Evolutionary conservation across 2,888 invertebrate species (phyloP), one percentile per base, ranked within the genome.

Genomic region (Ligdia adustata): DNA sequence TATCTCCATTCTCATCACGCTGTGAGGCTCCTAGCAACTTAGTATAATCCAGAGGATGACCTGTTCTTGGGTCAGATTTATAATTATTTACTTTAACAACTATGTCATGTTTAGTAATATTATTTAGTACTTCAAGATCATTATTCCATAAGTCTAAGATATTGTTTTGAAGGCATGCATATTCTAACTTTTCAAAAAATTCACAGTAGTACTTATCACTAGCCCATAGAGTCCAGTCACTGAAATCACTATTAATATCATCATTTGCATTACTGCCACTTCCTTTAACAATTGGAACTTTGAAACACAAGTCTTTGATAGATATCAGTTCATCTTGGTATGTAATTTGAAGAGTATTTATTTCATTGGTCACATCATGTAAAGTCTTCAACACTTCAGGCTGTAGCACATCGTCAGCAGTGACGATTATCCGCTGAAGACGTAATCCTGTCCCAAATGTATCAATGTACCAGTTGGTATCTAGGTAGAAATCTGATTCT

Each of bases 111-210:
- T 90, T 91, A 1, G 93, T 92, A 46, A 93, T 72, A 55, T 82
- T 84, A 14, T 72, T 70, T 41, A 95, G 91, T 50, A 80, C 59
- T 18, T 82, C 77, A 45, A 79, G 74, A 67, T 94, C 85, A 69
- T 91, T 94, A 28, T 92, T 88, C 95, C 95, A 96, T 55, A 95
- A 77, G 70, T 95, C 95, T 55, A 95, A 76, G 52, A 95, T 86
- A 74, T 93, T 95, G 56, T 91, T 79, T 52, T 92, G 87, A 44
- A 92, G 91, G 70, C 95, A 96, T 26, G 91, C 91, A 35, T 79
- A 74, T 50, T 91, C 91, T 67, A 95, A 91, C 45, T 79, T 88
- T 58, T 93, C 90, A 28, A 94, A 75, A 55, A 95, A 85, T 49
- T 79, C 79, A 75, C 95, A 95, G 68, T 94, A 95, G 32, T 93